Evolutionary conservation across 2,888 invertebrate genomes (phyloP).

Genomic region (Epinotia demarniana): DNA sequence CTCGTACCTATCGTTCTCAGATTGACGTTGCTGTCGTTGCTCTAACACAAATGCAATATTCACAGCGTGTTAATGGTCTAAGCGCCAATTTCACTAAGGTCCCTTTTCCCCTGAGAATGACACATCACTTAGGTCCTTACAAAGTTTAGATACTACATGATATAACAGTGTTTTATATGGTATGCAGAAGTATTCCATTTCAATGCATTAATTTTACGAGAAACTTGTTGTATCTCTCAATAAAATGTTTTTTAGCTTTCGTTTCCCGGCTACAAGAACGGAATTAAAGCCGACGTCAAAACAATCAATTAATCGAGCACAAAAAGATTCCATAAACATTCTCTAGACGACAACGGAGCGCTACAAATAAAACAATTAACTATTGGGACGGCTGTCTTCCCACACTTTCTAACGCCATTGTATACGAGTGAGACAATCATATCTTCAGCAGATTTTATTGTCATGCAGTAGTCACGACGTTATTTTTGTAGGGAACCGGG

Average conservation of each 20-base stretch:
- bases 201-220: too few species aligned
- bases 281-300: conserved; percentile 29
- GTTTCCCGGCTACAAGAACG: conserved; percentile 23
- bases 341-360: conserved; percentile 54
- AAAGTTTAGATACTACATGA: too few species aligned
- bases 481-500: conserved; percentile 54
- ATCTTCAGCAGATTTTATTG: conserved; percentile 62
- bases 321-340: conserved; percentile 57
- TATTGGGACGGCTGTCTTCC: conserved; percentile 69
- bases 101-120: too few species aligned
- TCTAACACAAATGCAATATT: too few species aligned
- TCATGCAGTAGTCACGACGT: conserved; percentile 63
- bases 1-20: too few species aligned
- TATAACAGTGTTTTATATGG: too few species aligned
- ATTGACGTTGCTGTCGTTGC: too few species aligned
- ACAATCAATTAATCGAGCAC: conserved; percentile 50
- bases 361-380: conserved; percentile 69
- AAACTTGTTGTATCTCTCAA: background rate
- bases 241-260: conserved; percentile 5
- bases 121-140: too few species aligned
- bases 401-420: conserved; percentile 82
- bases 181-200: too few species aligned
- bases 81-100: too few species aligned
- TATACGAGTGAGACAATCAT: conserved; percentile 72
- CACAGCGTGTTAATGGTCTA: too few species aligned